Conservation (phyloP, 92 coral and sea anemone genomes). For the Galaxea fascicularis region DNA sequence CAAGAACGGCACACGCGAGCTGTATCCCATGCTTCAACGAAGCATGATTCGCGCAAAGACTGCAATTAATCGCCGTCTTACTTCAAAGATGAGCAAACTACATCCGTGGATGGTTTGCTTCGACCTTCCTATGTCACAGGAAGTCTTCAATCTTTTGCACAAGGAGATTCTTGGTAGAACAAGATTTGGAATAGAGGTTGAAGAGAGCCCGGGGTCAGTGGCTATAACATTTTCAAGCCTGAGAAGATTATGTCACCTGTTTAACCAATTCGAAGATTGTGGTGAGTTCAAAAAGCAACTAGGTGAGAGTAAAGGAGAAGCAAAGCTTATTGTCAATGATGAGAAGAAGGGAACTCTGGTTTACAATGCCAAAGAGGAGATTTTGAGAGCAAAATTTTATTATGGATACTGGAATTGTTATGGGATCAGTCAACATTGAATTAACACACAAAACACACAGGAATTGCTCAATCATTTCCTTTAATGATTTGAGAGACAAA, state of each 20-base stretch:
- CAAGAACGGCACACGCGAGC: too few relatives aligned
- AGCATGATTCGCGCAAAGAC: slow-evolving; percentile 23
- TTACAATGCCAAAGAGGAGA: slow-evolving; percentile 50
- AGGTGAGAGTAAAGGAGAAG: slow-evolving; percentile 33
- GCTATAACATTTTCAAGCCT: slow-evolving; percentile 37
- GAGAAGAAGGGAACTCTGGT: slow-evolving; percentile 48
- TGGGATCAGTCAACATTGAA: neutral
- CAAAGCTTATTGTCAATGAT: slow-evolving; percentile 41
- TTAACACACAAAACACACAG: neutral
- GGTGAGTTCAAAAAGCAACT: slow-evolving; percentile 44
- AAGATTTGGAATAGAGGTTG: slow-evolving; percentile 57
- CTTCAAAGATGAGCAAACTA: slow-evolving; percentile 37
- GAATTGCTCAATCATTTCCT: neutral
- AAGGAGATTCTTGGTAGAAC: slow-evolving; percentile 41
- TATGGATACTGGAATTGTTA: neutral
- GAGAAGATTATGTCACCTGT: slow-evolving; percentile 52
- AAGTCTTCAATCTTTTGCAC: slow-evolving; percentile 47
- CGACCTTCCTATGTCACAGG: slow-evolving; percentile 26
- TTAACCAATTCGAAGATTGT: slow-evolving; percentile 46
- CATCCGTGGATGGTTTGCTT: slow-evolving; percentile 45
- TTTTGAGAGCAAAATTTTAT: neutral
- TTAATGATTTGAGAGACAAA: neutral
- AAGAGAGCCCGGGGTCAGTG: slow-evolving; percentile 40
- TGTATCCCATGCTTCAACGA: too few relatives aligned
- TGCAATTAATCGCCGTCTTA: slow-evolving; percentile 22